phyloP scores from a whole-genome alignment of 2,797 vertebrate species.

The Diplodus sargus region DNA sequence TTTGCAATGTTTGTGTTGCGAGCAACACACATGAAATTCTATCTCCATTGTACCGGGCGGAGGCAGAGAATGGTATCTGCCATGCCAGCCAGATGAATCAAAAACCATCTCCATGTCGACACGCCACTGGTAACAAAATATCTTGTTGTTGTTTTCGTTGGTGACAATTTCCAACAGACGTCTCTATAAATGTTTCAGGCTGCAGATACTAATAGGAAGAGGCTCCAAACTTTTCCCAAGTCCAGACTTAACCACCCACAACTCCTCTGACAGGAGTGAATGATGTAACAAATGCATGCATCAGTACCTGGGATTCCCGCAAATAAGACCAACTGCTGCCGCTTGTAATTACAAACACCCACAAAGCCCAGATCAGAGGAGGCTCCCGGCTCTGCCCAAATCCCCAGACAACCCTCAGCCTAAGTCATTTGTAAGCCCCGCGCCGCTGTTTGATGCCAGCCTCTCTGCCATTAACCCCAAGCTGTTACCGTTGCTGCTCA shows the following conservation, averaged over 20 bases:
- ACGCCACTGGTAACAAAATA: constrained; percentile 9
- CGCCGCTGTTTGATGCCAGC: constrained; percentile 35
- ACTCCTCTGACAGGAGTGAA: constrained; percentile 35
- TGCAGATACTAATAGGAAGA: constrained; percentile 41
- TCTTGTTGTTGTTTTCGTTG: neutral
- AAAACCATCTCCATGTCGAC: constrained; percentile 6
- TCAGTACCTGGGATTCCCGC: constrained; percentile 49
- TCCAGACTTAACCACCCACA: constrained; percentile 43
- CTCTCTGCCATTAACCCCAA: constrained; percentile 27
- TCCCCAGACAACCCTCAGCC: constrained; percentile 52
- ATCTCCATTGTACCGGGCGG: neutral
- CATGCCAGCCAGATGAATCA: neutral
- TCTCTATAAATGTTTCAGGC: constrained; percentile 19
- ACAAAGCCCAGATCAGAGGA: constrained; percentile 66
- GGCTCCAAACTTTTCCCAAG: constrained; percentile 51
- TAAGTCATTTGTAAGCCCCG: constrained; percentile 30
- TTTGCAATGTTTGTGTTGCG: neutral
- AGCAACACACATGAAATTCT: neutral
- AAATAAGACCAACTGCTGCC: constrained; percentile 50
- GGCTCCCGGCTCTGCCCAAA: constrained; percentile 49
- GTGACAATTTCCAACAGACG: constrained; percentile 9
- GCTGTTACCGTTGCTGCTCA: constrained; percentile 24
- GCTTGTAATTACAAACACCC: constrained; percentile 69
- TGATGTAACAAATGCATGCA: constrained; percentile 58
- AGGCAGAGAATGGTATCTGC: constrained; percentile 6